Conservation (phyloP, 2,113 vertebrate genomes). For the Apistogramma diplotaenia region DNA sequence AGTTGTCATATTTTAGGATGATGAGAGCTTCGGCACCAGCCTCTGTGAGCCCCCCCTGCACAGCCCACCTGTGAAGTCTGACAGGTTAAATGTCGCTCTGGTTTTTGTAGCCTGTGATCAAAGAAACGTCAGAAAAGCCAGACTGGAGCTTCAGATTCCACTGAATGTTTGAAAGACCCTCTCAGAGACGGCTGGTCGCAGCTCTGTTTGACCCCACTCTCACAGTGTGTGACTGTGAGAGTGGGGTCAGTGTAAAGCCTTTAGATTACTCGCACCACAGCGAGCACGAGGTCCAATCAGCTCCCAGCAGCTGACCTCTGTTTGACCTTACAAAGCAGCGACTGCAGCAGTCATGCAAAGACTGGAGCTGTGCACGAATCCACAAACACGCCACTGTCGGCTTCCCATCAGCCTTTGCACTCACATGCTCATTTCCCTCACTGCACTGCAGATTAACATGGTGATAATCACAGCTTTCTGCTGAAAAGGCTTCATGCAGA, state of each 20-base stretch:
- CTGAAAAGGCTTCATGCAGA: background rate
- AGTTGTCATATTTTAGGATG: too few species aligned
- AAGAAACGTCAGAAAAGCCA: background rate
- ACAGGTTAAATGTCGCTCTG: background rate
- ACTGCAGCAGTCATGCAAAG: constrained; percentile 15
- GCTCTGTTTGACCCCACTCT: background rate
- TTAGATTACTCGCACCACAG: background rate
- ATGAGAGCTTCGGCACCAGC: too few species aligned
- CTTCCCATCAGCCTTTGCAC: constrained; percentile 14
- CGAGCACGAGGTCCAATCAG: constrained; percentile 13
- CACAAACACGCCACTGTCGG: constrained; percentile 49
- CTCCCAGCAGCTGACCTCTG: constrained; percentile 42
- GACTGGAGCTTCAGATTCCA: background rate
- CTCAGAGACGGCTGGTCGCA: background rate
- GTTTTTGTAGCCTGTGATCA: background rate
- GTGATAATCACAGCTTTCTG: constrained; percentile 37
- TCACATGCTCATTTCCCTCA: constrained; percentile 52
- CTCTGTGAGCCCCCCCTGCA: too few species aligned
- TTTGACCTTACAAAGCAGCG: background rate
- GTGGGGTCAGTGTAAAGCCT: too few species aligned
- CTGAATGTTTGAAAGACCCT: background rate
- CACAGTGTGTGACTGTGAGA: too few species aligned
- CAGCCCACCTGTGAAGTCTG: too few species aligned
- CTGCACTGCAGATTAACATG: constrained; percentile 39
- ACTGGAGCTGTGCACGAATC: constrained; percentile 17